Evolutionary conservation across 2,113 vertebrate species (phyloP).

Genomic region (Triplophysa dalaica): DNA sequence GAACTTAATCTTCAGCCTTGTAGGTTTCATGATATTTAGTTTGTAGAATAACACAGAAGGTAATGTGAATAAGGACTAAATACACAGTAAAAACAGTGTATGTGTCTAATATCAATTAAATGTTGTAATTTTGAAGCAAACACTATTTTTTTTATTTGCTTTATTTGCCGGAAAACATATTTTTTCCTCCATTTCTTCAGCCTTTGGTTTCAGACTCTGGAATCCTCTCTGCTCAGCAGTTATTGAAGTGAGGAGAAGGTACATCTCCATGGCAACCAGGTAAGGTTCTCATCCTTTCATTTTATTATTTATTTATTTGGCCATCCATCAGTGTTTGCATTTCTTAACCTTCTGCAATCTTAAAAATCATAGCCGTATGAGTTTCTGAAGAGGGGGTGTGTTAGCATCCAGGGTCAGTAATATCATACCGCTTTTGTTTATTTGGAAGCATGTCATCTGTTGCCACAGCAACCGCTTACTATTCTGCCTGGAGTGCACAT

Average conservation of each 20-base stretch:
- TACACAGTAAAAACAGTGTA: background rate
- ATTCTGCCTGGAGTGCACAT: slow-evolving; percentile 16
- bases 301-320: slow-evolving; percentile 19
- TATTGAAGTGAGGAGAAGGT: slow-evolving; percentile 47
- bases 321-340: slow-evolving; percentile 44
- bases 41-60: background rate
- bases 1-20: background rate
- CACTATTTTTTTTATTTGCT: background rate
- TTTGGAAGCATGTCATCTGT: slow-evolving; percentile 27
- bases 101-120: background rate
- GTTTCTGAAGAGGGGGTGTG: background rate
- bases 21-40: slow-evolving; percentile 4
- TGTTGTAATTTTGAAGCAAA: background rate
- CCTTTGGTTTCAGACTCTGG: slow-evolving; percentile 10
- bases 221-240: slow-evolving; percentile 25
- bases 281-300: slow-evolving; percentile 31
- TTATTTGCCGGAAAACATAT: background rate
- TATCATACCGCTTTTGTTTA: slow-evolving; percentile 16
- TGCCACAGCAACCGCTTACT: slow-evolving; percentile 25
- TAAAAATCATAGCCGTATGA: slow-evolving; percentile 2
- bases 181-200: background rate
- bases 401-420: background rate
- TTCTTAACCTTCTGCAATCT: slow-evolving; percentile 31
- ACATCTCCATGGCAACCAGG: slow-evolving; percentile 57
- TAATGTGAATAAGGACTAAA: background rate